These are phyloP conservation scores for Budorcas taxicolor DNA, from an alignment of 2,113 vertebrate species.

Conservation along the genomic window DNA sequence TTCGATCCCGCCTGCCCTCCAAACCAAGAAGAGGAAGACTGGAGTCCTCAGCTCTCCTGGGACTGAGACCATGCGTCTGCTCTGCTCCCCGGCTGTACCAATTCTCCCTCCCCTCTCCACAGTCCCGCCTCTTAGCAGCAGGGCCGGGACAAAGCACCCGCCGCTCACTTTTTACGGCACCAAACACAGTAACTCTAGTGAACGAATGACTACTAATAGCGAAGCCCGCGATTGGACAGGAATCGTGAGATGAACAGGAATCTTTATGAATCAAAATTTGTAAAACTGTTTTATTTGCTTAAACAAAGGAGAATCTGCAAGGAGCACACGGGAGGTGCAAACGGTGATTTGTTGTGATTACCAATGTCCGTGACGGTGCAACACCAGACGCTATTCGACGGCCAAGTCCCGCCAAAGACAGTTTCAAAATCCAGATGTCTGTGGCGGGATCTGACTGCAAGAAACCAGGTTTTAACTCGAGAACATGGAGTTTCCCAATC, in stretches of 20 bases:
- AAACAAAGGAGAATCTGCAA: background rate
- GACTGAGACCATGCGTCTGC: background rate
- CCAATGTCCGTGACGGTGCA: accelerated
- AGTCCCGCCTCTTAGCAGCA: accelerated
- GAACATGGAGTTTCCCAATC: slow-evolving; percentile 12
- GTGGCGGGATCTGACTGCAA: background rate
- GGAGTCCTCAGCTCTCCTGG: background rate
- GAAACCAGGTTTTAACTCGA: slow-evolving; percentile 16
- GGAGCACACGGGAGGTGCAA: accelerated
- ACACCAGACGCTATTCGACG: accelerated
- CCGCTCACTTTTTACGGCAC: background rate
- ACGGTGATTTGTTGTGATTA: accelerated
- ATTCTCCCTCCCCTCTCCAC: too few relatives aligned
- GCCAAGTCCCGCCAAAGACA: background rate
- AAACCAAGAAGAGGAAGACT: too few relatives aligned
- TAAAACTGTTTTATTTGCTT: background rate
- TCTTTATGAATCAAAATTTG: background rate
- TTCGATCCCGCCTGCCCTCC: background rate
- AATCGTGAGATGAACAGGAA: accelerated
- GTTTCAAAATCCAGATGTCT: background rate
- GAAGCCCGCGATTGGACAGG: background rate
- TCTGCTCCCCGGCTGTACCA: background rate
- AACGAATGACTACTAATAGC: accelerated
- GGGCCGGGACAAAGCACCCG: accelerated
- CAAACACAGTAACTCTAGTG: background rate